Conservation (phyloP, 2,113 vertebrate genomes). For the Nothobranchius furzeri region DNA sequence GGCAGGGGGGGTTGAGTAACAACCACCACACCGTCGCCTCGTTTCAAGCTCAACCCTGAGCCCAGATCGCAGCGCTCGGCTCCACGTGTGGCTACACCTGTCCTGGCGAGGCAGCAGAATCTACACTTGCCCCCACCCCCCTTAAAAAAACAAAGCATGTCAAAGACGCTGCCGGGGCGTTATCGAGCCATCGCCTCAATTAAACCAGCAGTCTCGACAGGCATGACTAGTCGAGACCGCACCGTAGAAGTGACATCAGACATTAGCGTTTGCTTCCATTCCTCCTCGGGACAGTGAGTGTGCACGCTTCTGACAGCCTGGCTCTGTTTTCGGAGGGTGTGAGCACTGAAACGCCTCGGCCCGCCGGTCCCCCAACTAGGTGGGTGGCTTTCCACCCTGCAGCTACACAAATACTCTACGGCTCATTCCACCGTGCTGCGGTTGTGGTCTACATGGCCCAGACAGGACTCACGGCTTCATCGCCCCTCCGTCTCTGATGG, state of each 20-base stretch:
- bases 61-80: conserved; percentile 50
- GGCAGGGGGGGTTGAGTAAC: conserved; percentile 74
- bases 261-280: conserved; percentile 13
- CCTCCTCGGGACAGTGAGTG: conserved; percentile 36
- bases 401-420: conserved; percentile 75
- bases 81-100: conserved; percentile 56
- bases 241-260: conserved; percentile 44
- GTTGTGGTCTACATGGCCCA: conserved; percentile 57
- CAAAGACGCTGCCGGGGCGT: conserved; percentile 11
- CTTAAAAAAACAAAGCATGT: conserved; percentile 44
- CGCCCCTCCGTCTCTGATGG: conserved; percentile 34
- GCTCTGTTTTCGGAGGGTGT: conserved; percentile 30
- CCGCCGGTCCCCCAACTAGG: conserved; percentile 65
- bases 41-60: conserved; percentile 64
- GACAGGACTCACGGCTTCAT: conserved; percentile 61
- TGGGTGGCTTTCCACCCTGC: conserved; percentile 81
- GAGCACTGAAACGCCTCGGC: conserved; percentile 56
- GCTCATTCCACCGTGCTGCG: conserved; percentile 65
- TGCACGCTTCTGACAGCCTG: conserved; percentile 37
- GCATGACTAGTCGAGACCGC: conserved; percentile 46
- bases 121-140: conserved; percentile 38
- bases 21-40: conserved; percentile 70
- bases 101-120: conserved; percentile 23
- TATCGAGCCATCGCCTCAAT: conserved; percentile 45
- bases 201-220: conserved; percentile 34